These are phyloP conservation scores for Salpingus planirostris DNA, from an alignment of 2,888 invertebrate genomes.

Conservation along the genomic window DNA sequence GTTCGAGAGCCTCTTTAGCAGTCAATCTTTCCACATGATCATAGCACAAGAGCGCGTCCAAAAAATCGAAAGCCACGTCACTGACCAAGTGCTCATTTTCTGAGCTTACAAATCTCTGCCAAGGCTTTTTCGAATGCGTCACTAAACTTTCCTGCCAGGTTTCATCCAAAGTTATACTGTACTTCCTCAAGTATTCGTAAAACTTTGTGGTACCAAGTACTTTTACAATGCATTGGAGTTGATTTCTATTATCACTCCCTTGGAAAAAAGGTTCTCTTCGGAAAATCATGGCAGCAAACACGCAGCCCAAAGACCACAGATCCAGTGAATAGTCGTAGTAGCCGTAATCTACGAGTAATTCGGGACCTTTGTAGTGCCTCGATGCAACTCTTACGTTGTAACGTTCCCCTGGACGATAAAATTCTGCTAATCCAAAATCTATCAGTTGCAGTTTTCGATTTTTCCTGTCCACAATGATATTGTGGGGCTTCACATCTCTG, in stretches of 20 bases:
- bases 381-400: slow-evolving; percentile 40
- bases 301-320: slow-evolving; percentile 40
- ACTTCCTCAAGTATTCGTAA: slow-evolving; percentile 33
- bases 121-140: slow-evolving; percentile 32
- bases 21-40: slow-evolving; percentile 38
- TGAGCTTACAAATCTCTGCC: slow-evolving; percentile 37
- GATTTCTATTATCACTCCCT: slow-evolving; percentile 37
- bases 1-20: slow-evolving; percentile 35
- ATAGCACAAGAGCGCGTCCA: slow-evolving; percentile 34
- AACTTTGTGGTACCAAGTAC: slow-evolving; percentile 35
- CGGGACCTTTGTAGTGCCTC: slow-evolving; percentile 39
- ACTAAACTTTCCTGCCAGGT: slow-evolving; percentile 28
- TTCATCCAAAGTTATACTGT: slow-evolving; percentile 32
- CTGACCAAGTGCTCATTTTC: slow-evolving; percentile 39
- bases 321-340: slow-evolving; percentile 41
- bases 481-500: slow-evolving; percentile 40
- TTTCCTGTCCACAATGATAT: slow-evolving; percentile 36
- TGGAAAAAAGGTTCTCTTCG: slow-evolving; percentile 39
- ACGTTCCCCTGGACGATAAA: slow-evolving; percentile 38
- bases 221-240: slow-evolving; percentile 36
- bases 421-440: slow-evolving; percentile 41
- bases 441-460: slow-evolving; percentile 33
- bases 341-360: slow-evolving; percentile 37
- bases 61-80: slow-evolving; percentile 33
- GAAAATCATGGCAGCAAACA: slow-evolving; percentile 40